Percentiles rank a stretch among this genome's conserved stretches.
phyloP scores from a whole-genome alignment of 2,113 vertebrate genomes.

The Melospiza georgiana region DNA sequence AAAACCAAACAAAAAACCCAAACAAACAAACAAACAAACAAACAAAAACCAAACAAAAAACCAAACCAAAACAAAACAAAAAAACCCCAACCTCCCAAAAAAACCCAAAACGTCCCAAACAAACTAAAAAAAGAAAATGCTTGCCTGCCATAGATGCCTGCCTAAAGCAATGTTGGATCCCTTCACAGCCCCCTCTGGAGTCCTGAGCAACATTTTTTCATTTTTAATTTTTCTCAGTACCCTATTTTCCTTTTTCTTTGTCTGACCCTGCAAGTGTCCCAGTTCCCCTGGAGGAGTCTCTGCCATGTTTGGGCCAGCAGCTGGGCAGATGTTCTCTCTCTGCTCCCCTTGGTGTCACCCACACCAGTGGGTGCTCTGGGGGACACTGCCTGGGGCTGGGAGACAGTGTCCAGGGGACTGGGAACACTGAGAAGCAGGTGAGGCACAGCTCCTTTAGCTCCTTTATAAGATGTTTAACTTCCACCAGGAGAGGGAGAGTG shows the following conservation, averaged over 20 bases:
- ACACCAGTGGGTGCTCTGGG: rapidly evolving
- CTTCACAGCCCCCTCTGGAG: not conserved
- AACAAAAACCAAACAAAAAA: too few relatives aligned
- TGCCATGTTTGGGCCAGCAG: not conserved
- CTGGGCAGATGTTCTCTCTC: not conserved
- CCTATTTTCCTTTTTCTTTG: not conserved
- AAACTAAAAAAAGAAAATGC: not conserved
- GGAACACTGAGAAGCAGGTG: not conserved
- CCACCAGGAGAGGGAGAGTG: not conserved
- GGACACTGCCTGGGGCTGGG: not conserved
- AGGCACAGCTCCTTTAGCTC: not conserved
- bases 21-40: too few relatives aligned
- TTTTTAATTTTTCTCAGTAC: not conserved
- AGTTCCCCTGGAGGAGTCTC: not conserved
- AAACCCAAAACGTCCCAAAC: too few relatives aligned
- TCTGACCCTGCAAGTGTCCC: not conserved
- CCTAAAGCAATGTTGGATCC: not conserved
- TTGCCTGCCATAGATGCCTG: not conserved
- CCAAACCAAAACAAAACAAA: too few relatives aligned
- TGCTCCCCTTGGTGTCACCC: not conserved
- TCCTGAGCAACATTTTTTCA: not conserved
- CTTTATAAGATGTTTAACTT: not conserved
- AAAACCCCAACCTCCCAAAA: not conserved
- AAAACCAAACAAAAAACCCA: not conserved
- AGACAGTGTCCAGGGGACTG: not conserved